phyloP scores from a whole-genome alignment of 1,140 invertebrate genomes.

The Schlechtendalia chinensis region DNA sequence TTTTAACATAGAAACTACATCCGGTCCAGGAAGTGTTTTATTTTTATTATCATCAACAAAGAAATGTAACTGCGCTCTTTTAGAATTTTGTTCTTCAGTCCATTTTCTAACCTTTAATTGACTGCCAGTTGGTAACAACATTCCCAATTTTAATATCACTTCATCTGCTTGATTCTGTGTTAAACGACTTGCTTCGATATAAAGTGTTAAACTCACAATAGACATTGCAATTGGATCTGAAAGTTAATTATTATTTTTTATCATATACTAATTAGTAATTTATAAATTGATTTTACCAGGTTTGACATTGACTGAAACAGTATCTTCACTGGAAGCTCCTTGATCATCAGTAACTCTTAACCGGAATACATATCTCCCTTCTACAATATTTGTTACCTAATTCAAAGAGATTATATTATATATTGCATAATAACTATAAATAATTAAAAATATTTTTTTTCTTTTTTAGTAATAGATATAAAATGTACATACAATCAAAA shows the following conservation, averaged over 20 bases:
- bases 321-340: constrained; percentile 75
- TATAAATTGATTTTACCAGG: constrained; percentile 58
- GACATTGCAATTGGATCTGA: constrained; percentile 41
- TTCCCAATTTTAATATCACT: constrained; percentile 43
- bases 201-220: constrained; percentile 31
- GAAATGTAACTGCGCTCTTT: constrained; percentile 64
- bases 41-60: constrained; percentile 61
- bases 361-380: constrained; percentile 81
- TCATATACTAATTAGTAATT: constrained; percentile 16
- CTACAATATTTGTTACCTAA: constrained; percentile 77
- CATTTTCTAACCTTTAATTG: constrained; percentile 65
- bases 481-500: constrained; percentile 68
- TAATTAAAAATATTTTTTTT: too few species aligned
- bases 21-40: constrained; percentile 54
- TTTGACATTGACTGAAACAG: constrained; percentile 81
- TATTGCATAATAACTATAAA: too few species aligned
- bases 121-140: constrained; percentile 35
- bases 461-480: background rate
- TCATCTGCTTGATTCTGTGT: constrained; percentile 41
- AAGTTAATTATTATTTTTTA: background rate
- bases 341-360: constrained; percentile 87
- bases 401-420: constrained; percentile 52
- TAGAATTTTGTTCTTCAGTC: constrained; percentile 63
- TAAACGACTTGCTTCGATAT: constrained; percentile 39
- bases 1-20: constrained; percentile 65